These are phyloP conservation scores for Cryptus armator DNA, from an alignment of 2,888 invertebrate genomes.

Conservation along the genomic window DNA sequence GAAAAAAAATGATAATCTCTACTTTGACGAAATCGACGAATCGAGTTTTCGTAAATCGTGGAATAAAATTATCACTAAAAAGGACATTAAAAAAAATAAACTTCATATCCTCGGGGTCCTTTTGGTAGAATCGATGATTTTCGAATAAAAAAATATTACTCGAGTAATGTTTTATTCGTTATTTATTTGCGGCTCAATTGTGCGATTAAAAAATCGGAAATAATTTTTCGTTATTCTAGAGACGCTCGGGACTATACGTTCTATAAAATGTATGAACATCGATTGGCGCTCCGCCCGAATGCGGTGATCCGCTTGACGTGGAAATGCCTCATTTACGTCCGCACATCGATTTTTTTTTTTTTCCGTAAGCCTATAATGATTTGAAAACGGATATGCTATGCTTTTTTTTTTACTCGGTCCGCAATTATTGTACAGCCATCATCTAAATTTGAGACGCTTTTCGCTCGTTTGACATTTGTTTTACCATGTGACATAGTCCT, in stretches of 20 bases:
- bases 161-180: background rate
- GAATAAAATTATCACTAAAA: background rate
- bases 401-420: conserved; percentile 71
- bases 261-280: background rate
- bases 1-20: background rate
- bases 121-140: background rate
- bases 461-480: conserved; percentile 49
- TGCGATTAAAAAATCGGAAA: background rate
- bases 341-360: conserved; percentile 50
- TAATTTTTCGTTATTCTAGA: background rate
- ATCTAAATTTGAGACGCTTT: conserved; percentile 66
- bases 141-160: background rate
- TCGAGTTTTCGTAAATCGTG: background rate
- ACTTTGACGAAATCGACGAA: background rate
- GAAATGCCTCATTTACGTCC: conserved; percentile 21
- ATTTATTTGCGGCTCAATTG: background rate
- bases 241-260: background rate
- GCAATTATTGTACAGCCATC: conserved; percentile 79
- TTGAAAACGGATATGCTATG: conserved; percentile 79
- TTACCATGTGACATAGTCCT: conserved; percentile 43
- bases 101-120: background rate
- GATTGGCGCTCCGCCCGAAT: background rate
- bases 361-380: conserved; percentile 63
- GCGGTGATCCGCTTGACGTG: conserved; percentile 10
- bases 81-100: background rate